phyloP scores from a whole-genome alignment of 2,797 vertebrate genomes.

The Xenentodon cancila region DNA sequence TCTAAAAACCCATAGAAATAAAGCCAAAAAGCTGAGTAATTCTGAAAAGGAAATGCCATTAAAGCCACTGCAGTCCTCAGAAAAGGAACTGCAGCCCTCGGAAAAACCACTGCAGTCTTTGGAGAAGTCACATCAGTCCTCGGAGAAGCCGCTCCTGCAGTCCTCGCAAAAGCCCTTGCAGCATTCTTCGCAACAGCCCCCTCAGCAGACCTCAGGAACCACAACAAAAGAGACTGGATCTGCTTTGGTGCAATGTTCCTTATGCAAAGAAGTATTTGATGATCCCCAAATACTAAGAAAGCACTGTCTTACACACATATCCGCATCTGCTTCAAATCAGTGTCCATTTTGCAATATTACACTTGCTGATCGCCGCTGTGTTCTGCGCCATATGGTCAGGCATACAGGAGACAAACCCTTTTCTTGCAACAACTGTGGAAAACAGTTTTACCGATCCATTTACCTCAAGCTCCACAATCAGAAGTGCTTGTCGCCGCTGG shows the following conservation, averaged over 20 bases:
- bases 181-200: too few species aligned
- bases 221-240: conserved; percentile 23
- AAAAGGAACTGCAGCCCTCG: too few species aligned
- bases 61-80: conserved; percentile 2
- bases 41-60: conserved; percentile 18
- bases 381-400: conserved; percentile 76
- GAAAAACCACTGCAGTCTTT: too few species aligned
- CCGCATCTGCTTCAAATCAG: conserved; percentile 51
- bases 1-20: conserved; percentile 65
- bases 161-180: not conserved
- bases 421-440: conserved; percentile 75
- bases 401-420: conserved; percentile 79
- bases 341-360: conserved; percentile 80
- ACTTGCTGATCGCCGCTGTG: conserved; percentile 58
- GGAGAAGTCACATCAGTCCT: too few species aligned
- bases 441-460: conserved; percentile 66
- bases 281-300: conserved; percentile 64
- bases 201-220: not conserved
- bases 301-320: conserved; percentile 77
- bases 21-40: conserved; percentile 23
- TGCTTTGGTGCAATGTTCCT: conserved; percentile 62
- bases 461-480: conserved; percentile 64
- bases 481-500: conserved; percentile 58
- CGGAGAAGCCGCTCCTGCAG: not conserved
- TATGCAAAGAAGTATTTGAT: conserved; percentile 76